These are phyloP conservation scores for Drosophila paulistorum DNA, from an alignment of 1,140 invertebrate genomes.

Conservation along the genomic window DNA sequence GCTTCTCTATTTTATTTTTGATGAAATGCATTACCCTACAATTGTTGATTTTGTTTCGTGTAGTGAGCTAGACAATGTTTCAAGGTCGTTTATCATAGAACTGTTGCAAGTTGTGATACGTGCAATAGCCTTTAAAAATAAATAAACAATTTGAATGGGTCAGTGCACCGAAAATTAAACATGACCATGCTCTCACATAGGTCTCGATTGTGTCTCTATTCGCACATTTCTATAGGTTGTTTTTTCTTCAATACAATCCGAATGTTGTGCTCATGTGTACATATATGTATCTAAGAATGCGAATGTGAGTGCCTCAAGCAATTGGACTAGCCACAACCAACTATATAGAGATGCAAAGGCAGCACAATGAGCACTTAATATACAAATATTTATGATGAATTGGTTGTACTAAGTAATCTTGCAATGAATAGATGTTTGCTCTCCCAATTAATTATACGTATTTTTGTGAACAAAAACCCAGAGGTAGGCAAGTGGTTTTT, in stretches of 20 bases:
- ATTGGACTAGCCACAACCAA: slow-evolving; percentile 37
- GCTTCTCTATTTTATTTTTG: neutral
- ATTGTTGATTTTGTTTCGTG: slow-evolving; percentile 1
- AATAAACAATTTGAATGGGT: slow-evolving; percentile 10
- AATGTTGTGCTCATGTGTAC: neutral
- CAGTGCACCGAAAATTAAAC: slow-evolving; percentile 1
- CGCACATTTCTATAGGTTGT: neutral
- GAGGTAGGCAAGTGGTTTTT: slow-evolving; percentile 7
- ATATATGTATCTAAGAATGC: slow-evolving; percentile 17
- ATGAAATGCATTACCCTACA: neutral
- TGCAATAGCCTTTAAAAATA: slow-evolving; percentile 9
- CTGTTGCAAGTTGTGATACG: neutral
- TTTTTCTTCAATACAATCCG: slow-evolving; percentile 17
- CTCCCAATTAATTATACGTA: slow-evolving; percentile 2
- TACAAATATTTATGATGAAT: neutral
- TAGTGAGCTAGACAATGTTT: slow-evolving; percentile 6
- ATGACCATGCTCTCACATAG: slow-evolving; percentile 1
- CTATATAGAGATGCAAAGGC: slow-evolving; percentile 31
- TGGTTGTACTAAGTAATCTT: slow-evolving; percentile 10
- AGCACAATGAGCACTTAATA: slow-evolving; percentile 6
- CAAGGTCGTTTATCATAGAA: slow-evolving; percentile 8
- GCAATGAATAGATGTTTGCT: slow-evolving; percentile 1
- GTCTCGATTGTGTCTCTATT: neutral
- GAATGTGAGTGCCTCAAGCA: slow-evolving; percentile 14
- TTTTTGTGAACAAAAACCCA: neutral